Base-by-base conservation (phyloP, 2,888 invertebrate genomes). In the Euspilapteryx auroguttella region DNA sequence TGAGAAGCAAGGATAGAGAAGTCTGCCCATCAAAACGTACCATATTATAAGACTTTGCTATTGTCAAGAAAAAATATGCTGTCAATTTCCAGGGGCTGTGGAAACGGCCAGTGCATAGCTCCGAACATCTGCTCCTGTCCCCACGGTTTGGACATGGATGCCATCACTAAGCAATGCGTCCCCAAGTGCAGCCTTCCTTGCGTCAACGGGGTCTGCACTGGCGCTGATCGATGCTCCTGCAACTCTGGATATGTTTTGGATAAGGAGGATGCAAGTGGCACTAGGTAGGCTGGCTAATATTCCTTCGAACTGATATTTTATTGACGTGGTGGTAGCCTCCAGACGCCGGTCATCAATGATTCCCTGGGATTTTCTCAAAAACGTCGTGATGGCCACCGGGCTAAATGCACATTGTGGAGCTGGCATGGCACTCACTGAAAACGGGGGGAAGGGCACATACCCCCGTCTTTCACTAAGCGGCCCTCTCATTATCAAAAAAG, bases 211-310 rank as follows among this genome's bases (percentile, higher is more conserved):
- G 17, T 8, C 17, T 17, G 17, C 17, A 8, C 17, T 6, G 8
- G 17, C 17, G 5, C 17, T 8, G 17, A 8, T 8, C 5, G 8
- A 5, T 17, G 17, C 8, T 5, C 8, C 8, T 17, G 17, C 17
- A 5, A 17, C 17, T 8, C 5, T 5, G 17, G 17, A 6, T 17
- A 17, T 8, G 17, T 17, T 17, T 6, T 6, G 17, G 8, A 17
- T 17, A 8, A 17, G 5, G 8, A 17, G 17, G 17, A 8, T 6
- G 8, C 5, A 17, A 6, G 17, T 17, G 17, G 5, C 5, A 5
- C 12, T 61, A 79, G 4, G 9, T 10, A 2, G 14, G 42, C 73
- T 78, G 12, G 65, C 68, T 27, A n/a, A n/a, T n/a, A n/a, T n/a
- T n/a, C n/a, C n/a, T n/a, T n/a, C n/a, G n/a, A n/a, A n/a, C n/a